Conservation (phyloP, 2,888 invertebrate species). For the Pharmacophagus antenor region DNA sequence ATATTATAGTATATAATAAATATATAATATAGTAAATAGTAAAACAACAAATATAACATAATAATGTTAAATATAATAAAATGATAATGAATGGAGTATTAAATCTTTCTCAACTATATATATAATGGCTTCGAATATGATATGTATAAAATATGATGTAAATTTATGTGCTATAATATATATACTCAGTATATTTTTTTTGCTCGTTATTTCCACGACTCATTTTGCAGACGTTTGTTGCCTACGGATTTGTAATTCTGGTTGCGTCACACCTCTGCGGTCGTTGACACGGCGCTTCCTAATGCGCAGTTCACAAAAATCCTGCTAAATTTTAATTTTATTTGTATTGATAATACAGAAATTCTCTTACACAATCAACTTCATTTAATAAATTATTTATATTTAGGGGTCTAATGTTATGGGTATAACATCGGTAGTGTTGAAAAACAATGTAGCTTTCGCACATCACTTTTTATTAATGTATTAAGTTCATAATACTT, state of each 20-base stretch:
- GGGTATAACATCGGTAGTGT: no score
- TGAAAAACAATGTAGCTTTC: not conserved
- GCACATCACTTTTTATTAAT: not conserved
- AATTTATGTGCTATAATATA: constrained; percentile 2
- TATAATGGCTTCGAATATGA: not conserved
- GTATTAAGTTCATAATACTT: not conserved
- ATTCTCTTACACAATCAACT: not conserved
- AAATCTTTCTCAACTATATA: not conserved
- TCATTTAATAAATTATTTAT: not conserved
- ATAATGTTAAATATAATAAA: no score
- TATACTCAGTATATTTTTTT: constrained; percentile 21
- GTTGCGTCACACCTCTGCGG: constrained; percentile 42
- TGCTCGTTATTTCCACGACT: constrained; percentile 31
- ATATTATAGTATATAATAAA: no score
- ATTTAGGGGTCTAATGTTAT: not conserved
- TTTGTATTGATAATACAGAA: not conserved
- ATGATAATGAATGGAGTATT: no score
- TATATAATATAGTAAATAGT: no score
- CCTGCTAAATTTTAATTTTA: constrained; percentile 11
- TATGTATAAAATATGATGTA: not conserved
- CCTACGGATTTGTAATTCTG: constrained; percentile 34
- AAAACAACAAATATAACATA: no score
- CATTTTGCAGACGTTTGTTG: constrained; percentile 31
- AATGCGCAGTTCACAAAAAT: constrained; percentile 30
- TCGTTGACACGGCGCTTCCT: constrained; percentile 36